A percentile compares a stretch with the other conserved stretches of the same genome.
phyloP scores from a whole-genome alignment of 2,888 invertebrate species.

The Hirudinaria manillensis region DNA sequence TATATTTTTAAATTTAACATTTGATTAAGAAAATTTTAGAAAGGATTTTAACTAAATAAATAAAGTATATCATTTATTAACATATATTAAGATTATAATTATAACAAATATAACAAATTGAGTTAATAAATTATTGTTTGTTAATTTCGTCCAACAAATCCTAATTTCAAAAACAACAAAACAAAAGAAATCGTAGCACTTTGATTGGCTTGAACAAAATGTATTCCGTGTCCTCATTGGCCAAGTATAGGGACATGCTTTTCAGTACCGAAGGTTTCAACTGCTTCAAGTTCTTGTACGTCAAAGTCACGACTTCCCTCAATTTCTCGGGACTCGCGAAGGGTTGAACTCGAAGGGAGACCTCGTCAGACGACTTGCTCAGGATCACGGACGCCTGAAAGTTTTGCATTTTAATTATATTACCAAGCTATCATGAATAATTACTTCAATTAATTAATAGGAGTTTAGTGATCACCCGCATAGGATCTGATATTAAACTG shows the following conservation, averaged over 20 bases:
- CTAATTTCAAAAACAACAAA: too few relatives aligned
- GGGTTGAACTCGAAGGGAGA: slow-evolving; percentile 57
- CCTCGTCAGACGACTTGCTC: slow-evolving; percentile 49
- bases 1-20: not conserved
- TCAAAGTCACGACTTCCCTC: slow-evolving; percentile 68
- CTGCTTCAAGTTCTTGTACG: slow-evolving; percentile 71
- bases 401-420: too few relatives aligned
- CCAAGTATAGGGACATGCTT: slow-evolving; percentile 88
- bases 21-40: not conserved
- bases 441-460: not conserved
- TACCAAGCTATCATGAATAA: not conserved
- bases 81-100: too few relatives aligned
- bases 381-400: slow-evolving; percentile 51
- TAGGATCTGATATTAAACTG: too few relatives aligned
- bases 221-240: slow-evolving; percentile 92
- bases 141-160: too few relatives aligned
- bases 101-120: not conserved
- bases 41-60: not conserved
- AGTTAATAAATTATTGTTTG: too few relatives aligned
- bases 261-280: slow-evolving; percentile 74
- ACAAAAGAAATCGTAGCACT: too few relatives aligned
- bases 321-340: slow-evolving; percentile 70
- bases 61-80: too few relatives aligned
- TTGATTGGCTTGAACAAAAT: slow-evolving; percentile 89
- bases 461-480: too few relatives aligned